phyloP scores from a whole-genome alignment of 2,888 invertebrate genomes.

The Heteromyza rotundicornis region DNA sequence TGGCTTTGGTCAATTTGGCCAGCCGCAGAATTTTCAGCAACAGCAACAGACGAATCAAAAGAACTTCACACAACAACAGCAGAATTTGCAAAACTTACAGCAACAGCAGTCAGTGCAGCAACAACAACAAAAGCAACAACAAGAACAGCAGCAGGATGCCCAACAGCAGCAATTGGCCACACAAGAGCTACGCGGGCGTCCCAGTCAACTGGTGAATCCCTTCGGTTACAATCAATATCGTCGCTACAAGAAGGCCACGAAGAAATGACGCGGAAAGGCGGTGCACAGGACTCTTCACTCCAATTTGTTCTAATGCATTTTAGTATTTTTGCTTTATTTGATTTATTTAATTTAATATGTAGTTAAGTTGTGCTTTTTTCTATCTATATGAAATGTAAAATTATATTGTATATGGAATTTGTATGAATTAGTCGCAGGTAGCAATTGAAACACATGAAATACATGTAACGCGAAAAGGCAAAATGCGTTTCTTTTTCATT shows the following conservation, averaged over 20 bases:
- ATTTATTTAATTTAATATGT: conserved; percentile 4
- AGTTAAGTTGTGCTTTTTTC: neutral
- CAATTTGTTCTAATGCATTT: neutral
- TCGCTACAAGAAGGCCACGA: conserved; percentile 54
- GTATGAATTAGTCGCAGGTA: conserved; percentile 40
- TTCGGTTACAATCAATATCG: conserved; percentile 59
- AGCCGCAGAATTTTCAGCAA: conserved; percentile 33
- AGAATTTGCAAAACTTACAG: conserved; percentile 35
- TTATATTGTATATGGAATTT: conserved; percentile 17
- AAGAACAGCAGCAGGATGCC: conserved; percentile 46
- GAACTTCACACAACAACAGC: conserved; percentile 42
- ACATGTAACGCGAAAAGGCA: conserved; percentile 49
- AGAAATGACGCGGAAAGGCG: conserved; percentile 17
- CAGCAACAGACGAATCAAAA: conserved; percentile 40
- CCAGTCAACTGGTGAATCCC: conserved; percentile 57
- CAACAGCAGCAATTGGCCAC: conserved; percentile 51
- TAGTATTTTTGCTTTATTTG: conserved; percentile 14
- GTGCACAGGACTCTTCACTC: too few relatives aligned
- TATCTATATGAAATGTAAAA: neutral
- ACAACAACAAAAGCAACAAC: conserved; percentile 44
- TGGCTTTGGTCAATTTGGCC: neutral
- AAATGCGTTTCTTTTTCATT: conserved; percentile 9
- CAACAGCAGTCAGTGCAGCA: conserved; percentile 47
- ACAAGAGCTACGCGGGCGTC: conserved; percentile 56
- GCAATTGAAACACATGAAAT: conserved; percentile 53